Conservation (phyloP, 1,140 invertebrate genomes). For the Drosophila nigromelanica region DNA sequence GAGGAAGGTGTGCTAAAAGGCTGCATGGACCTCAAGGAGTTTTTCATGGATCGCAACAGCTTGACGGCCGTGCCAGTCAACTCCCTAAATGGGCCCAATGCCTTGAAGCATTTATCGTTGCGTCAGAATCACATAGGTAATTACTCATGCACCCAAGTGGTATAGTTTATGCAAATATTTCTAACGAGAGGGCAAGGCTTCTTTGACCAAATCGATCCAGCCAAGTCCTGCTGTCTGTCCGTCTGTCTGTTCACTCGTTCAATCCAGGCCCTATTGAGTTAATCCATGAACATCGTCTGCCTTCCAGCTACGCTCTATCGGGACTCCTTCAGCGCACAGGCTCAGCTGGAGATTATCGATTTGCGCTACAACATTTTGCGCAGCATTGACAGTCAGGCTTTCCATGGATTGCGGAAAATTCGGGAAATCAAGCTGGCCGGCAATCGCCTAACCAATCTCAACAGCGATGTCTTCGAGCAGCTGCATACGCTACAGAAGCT, state of each 20-base stretch:
- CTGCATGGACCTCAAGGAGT: slow-evolving; percentile 89
- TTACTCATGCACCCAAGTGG: slow-evolving; percentile 14
- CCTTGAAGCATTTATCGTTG: slow-evolving; percentile 89
- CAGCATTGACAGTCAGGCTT: slow-evolving; percentile 89
- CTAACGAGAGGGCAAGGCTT: not conserved
- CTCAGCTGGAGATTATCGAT: slow-evolving; percentile 89
- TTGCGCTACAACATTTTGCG: slow-evolving; percentile 90
- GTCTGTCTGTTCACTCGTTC: too few relatives aligned
- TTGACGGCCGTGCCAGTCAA: slow-evolving; percentile 87
- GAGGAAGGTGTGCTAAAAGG: slow-evolving; percentile 94
- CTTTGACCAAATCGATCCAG: not conserved
- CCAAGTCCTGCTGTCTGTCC: too few relatives aligned
- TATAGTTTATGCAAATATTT: too few relatives aligned
- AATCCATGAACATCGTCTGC: not conserved
- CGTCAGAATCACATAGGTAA: slow-evolving; percentile 92
- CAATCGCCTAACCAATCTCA: slow-evolving; percentile 90
- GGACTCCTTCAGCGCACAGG: slow-evolving; percentile 88
- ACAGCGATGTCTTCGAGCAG: slow-evolving; percentile 91
- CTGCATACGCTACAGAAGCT: slow-evolving; percentile 89
- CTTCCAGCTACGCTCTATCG: slow-evolving; percentile 87
- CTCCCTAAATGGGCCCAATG: slow-evolving; percentile 91
- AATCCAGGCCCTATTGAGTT: not conserved
- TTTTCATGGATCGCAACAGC: slow-evolving; percentile 92
- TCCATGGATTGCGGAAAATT: slow-evolving; percentile 88
- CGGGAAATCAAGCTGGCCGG: slow-evolving; percentile 89